phyloP scores from a whole-genome alignment of 1,140 invertebrate species.

The Drosophila rhopaloa region DNA sequence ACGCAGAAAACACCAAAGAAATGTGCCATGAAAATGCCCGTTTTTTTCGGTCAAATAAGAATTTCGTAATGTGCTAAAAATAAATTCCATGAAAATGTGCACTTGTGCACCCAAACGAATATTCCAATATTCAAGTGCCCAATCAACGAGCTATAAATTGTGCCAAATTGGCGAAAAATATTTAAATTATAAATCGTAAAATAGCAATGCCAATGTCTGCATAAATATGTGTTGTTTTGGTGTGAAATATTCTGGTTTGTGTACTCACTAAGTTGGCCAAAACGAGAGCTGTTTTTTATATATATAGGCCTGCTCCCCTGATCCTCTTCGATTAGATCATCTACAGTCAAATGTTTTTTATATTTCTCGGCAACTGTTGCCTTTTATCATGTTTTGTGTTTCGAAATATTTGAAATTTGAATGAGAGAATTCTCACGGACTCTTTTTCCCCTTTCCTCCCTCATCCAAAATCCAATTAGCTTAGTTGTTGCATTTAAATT shows the following conservation, averaged over 20 bases:
- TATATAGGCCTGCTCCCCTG: neutral
- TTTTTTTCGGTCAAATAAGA: constrained; percentile 24
- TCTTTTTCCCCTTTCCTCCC: constrained; percentile 6
- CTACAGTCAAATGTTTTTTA: constrained; percentile 1
- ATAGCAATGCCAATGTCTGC: constrained; percentile 11
- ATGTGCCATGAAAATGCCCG: constrained; percentile 11
- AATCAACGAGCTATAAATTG: constrained; percentile 12
- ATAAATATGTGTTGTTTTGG: constrained; percentile 7
- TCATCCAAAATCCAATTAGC: constrained; percentile 66
- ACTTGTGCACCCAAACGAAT: constrained; percentile 40
- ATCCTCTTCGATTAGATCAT: constrained; percentile 13
- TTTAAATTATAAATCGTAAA: constrained; percentile 1
- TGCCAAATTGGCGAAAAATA: constrained; percentile 30
- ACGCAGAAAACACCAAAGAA: constrained; percentile 8
- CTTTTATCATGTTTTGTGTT: constrained; percentile 14
- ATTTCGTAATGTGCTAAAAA: constrained; percentile 77
- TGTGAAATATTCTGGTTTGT: constrained; percentile 12
- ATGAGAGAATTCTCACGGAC: neutral
- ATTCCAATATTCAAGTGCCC: constrained; percentile 29
- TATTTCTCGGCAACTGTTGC: constrained; percentile 21
- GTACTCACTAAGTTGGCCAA: constrained; percentile 10
- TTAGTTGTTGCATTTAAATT: constrained; percentile 46
- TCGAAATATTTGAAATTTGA: neutral
- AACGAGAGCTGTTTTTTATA: constrained; percentile 13
- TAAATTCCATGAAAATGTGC: constrained; percentile 70